Base-by-base conservation (phyloP, 2,888 invertebrate genomes). In the Andrena trimmerana region DNA sequence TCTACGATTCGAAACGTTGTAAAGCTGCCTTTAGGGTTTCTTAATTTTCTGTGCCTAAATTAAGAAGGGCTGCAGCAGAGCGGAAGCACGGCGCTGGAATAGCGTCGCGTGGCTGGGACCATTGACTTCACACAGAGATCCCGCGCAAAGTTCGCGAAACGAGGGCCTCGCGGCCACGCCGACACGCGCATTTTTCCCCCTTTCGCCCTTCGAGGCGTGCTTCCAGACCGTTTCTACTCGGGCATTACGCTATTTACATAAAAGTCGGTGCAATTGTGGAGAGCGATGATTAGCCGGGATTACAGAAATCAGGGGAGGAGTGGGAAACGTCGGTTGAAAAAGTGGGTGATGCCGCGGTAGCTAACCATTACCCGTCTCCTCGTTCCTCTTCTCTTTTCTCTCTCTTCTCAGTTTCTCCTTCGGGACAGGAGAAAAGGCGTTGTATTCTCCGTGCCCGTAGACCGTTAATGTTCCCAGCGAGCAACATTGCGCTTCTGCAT, bases 301-400 rank as follows among this genome's bases (percentile, higher is more conserved):
- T 87, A 88, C 88, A 81, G 84, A 82, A 88, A 88, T 88, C 78
- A 86, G 83, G 74, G 73, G 74, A 6, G 36, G 54, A 63, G 81
- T 20, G 48, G 42, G 65, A 50, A 7, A 10, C 24, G 57, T 24
- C 54, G 70, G 57, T 65, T 62, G 78, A 82, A 71, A 78, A 75
- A 73, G 59, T 70, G 54, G 68, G 81, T 29, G 72, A 76, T 74
- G 66, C 48, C 42, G 59, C 67, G 60, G 69, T 68, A 72, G 74
- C 63, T 52, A 65, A 36, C 52, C 66, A 79, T 81, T 81, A 72
- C 36, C 79, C 31, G 57, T 29, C 20, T 48, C 50, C 20, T 42
- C 42, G 42, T 16, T 4, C 4, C 57, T 24, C 20, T 20, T 20
- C 13, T 3, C 54, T 52, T 70, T 48, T 54, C 31, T 6, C 69